Evolutionary conservation across 1,140 invertebrate species (phyloP), one percentile per base, ranked within the genome.

Genomic region (Platorchestia sp.): DNA sequence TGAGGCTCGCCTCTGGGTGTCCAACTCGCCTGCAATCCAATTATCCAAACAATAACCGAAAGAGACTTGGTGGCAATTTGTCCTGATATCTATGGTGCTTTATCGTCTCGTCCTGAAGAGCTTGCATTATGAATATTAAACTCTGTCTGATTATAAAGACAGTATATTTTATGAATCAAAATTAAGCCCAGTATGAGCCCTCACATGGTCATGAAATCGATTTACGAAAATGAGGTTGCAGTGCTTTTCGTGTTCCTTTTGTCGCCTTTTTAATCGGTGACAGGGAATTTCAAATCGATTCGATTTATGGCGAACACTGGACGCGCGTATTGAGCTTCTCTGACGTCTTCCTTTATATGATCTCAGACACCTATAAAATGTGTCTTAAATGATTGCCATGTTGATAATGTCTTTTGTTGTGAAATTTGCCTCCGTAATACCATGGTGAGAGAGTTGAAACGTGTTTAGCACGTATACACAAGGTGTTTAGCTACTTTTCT

Each of bases 21-120:
- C 59, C 59, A 75, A 36, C 59, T 89, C 10, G 36, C 5, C 87
- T 89, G 87, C 87, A 41, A 93, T 93, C 91, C 91, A 93, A 93
- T 93, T 47, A 93, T 93, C 41, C 91, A 93, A 93, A 93, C 91
- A 93, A 93, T 93, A 44, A 93, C 91, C 91, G 43, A 93, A 45
- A n/a, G 45, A 45, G 43, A 93, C 91, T 42, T 36, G 87, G 87
- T 36, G 36, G 87, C 87, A 42, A 89, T 89, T 89, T 89, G 87
- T 89, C 87, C 87, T 75, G 87, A 89, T 89, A 44, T 89, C 41
- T 89, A 42, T 89, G 87, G 14, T 89, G 41, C 87, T 41, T 89
- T 89, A 89, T 89, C 87, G 87, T 89, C 87, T 44, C 10, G 14
- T 89, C 87, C n/a, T 41, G 43, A 44, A 89, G 3, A 42, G 87